Base-by-base conservation (phyloP, 2,113 vertebrate genomes). In the Himantopus leucocephalus region DNA sequence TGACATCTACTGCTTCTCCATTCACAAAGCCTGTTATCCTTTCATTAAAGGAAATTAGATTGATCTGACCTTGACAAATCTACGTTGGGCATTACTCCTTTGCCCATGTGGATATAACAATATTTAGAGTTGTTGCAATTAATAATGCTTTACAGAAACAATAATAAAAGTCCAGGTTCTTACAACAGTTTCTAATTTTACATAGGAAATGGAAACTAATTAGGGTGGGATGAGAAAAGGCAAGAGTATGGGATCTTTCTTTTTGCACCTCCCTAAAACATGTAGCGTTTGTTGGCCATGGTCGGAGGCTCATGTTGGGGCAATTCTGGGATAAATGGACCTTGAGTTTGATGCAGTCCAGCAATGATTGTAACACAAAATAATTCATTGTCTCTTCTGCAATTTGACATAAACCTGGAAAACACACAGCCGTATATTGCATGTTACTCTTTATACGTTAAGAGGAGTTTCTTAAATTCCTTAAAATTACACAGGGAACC, bases 21-120 rank as follows among this genome's bases (percentile, higher is more conserved):
- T 97, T 97, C 96, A 97, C 94, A 95, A 97, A 96, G 87, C 85
- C 96, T 90, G 96, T 96, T 96, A 97, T 66, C 84, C 92, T 66
- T 62, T 92, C 93, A 92, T 97, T 95, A 96, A 85, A 94, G 74
- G 37, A 96, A 96, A 96, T 97, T 92, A 93, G 85, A 96, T 93
- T 85, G 93, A 94, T 93, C 92, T 88, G 92, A 96, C 96, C 96
- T 97, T 94, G 93, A 96, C 94, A 92, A 96, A 93, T 70, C 14
- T 85, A 85, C 15, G 5, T 6, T 79, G 92, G 62, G 18, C 67
- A 85, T 90, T 96, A 95, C 73, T 94, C 71, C 58, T 90, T 76
- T 79, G 78, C 58, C 81, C 45, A 32, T 45, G 85, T 74, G 63
- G 34, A 24, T 74, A 52, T 68, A 88, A 87, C 64, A 96, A 66